phyloP scores from a whole-genome alignment of 2,888 invertebrate species.

The Hyppa rectilinea region DNA sequence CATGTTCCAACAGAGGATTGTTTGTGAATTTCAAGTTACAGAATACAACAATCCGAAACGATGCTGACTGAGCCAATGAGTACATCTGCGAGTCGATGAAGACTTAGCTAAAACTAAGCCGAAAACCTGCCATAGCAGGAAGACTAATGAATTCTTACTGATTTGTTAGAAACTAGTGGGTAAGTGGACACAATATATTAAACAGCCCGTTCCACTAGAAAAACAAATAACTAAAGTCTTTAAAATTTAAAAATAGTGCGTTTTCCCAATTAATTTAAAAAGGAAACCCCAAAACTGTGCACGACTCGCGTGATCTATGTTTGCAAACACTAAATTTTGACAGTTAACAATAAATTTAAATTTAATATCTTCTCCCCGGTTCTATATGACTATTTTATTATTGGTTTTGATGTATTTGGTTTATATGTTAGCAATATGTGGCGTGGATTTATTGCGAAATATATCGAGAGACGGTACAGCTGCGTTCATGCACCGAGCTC shows the following conservation, averaged over 20 bases:
- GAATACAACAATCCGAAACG: neutral
- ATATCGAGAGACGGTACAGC: slow-evolving; percentile 70
- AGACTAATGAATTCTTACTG: too few species aligned
- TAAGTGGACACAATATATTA: neutral
- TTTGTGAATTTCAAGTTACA: neutral
- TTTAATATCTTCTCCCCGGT: neutral
- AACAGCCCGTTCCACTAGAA: neutral
- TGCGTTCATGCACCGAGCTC: slow-evolving; percentile 68
- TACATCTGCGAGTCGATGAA: neutral
- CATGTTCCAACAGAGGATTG: neutral
- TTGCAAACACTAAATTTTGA: neutral
- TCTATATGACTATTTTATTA: slow-evolving; percentile 33
- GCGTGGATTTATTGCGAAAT: slow-evolving; percentile 39
- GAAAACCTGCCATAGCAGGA: neutral
- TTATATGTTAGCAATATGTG: slow-evolving; percentile 30
- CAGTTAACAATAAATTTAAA: slow-evolving; percentile 21
- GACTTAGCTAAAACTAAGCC: too few species aligned
- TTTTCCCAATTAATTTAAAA: neutral
- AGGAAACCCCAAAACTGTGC: neutral
- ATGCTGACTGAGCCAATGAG: neutral
- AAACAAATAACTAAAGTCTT: too few species aligned
- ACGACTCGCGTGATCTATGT: neutral
- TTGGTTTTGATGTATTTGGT: slow-evolving; percentile 10
- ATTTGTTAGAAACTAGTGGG: neutral
- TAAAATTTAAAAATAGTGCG: too few species aligned